A percentile compares a stretch with the other conserved stretches of the same genome.
These are phyloP conservation scores for Heterohyrax brucei DNA, from an alignment of 2,797 vertebrate genomes.

Conservation along the genomic window DNA sequence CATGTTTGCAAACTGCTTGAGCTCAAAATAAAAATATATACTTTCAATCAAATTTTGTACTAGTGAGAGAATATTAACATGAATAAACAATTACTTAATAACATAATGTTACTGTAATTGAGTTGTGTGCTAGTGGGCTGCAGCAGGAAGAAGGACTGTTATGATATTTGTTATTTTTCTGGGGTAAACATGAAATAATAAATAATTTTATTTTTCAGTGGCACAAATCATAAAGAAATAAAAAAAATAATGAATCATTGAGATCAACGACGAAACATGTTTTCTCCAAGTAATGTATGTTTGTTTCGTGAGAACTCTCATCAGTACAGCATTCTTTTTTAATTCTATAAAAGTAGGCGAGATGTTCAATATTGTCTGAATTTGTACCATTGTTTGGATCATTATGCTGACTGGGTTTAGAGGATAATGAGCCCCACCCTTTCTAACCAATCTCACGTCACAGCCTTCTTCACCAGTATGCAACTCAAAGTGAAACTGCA, in stretches of 20 bases:
- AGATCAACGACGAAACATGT: slow-evolving; percentile 65
- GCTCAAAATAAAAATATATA: slow-evolving; percentile 3
- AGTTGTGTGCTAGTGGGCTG: neutral
- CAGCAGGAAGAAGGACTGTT: neutral
- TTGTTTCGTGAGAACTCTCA: slow-evolving; percentile 58
- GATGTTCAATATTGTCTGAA: neutral
- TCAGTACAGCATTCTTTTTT: neutral
- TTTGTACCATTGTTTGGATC: slow-evolving; percentile 14
- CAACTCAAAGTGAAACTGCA: slow-evolving; percentile 47
- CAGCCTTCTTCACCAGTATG: neutral
- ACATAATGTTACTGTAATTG: neutral
- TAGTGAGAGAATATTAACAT: neutral
- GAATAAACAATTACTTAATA: slow-evolving; percentile 11
- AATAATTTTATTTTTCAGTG: slow-evolving; percentile 52
- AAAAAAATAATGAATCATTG: slow-evolving; percentile 58
- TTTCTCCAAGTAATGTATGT: slow-evolving; percentile 15
- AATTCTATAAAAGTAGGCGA: slow-evolving; percentile 5
- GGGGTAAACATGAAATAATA: slow-evolving; percentile 47
- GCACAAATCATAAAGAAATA: slow-evolving; percentile 32
- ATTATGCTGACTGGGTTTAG: slow-evolving; percentile 2
- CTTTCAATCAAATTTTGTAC: neutral
- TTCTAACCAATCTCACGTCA: neutral
- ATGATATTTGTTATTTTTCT: slow-evolving; percentile 49
- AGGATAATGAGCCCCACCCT: slow-evolving; percentile 22
- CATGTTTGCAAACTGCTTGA: slow-evolving; percentile 6